These are phyloP conservation scores for Phania funesta DNA, from an alignment of 2,888 invertebrate genomes.

Conservation along the genomic window DNA sequence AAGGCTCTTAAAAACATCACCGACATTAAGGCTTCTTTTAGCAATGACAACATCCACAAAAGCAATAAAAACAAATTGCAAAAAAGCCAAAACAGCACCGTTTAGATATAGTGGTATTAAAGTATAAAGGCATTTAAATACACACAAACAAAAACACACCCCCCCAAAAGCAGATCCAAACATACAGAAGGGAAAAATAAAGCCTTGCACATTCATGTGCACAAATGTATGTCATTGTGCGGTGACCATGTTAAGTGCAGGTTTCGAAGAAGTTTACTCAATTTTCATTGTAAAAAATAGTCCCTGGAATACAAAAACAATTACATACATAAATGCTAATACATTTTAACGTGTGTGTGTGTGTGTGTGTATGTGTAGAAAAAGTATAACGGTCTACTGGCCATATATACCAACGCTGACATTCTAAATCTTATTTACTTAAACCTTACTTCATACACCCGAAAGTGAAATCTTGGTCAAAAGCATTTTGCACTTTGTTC, in stretches of 20 bases:
- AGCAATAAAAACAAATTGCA: neutral
- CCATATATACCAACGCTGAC: conserved; percentile 46
- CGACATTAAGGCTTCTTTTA: conserved; percentile 16
- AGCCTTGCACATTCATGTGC: neutral
- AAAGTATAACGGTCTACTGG: conserved; percentile 47
- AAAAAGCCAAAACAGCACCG: conserved; percentile 2
- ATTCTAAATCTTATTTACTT: conserved; percentile 26
- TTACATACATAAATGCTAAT: neutral
- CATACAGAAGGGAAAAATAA: neutral
- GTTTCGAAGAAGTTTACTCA: conserved; percentile 51
- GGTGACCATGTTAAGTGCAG: conserved; percentile 62
- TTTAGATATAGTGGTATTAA: neutral
- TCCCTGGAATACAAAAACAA: no score
- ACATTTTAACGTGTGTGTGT: neutral
- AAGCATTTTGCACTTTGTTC: neutral
- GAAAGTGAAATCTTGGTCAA: neutral
- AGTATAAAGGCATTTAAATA: neutral
- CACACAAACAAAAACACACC: neutral
- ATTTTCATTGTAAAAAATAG: conserved; percentile 34
- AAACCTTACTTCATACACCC: conserved; percentile 6
- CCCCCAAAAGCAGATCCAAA: no score
- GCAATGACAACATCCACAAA: neutral
- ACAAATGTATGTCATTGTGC: conserved; percentile 33
- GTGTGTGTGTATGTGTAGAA: neutral
- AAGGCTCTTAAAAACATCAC: conserved; percentile 28